Conservation (phyloP, 2,888 invertebrate genomes). For the Helleia helle region DNA sequence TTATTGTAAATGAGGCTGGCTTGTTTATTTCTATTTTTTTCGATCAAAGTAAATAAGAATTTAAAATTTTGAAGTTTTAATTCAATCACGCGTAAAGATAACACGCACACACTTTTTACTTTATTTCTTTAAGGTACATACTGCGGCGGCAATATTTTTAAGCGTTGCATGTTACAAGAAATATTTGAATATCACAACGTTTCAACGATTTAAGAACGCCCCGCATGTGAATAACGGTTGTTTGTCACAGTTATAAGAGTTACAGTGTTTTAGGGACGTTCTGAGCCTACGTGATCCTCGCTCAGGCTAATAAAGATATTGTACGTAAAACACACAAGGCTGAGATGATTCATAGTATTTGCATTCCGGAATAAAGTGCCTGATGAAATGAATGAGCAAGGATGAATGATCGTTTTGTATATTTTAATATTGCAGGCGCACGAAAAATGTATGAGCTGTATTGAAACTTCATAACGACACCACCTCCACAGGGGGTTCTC, state of each 20-base stretch:
- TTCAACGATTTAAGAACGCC: neutral
- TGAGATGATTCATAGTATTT: neutral
- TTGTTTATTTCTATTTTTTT: no score
- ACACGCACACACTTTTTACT: no score
- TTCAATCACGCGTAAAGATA: no score
- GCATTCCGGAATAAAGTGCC: constrained; percentile 1
- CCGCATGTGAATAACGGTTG: constrained; percentile 2
- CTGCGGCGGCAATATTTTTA: neutral
- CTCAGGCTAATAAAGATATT: constrained; percentile 1
- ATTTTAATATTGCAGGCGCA: neutral
- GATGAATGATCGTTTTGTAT: neutral
- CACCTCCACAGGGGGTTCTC: no score
- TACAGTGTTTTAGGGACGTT: neutral
- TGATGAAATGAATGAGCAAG: neutral
- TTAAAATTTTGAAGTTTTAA: no score
- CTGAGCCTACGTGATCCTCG: constrained; percentile 2
- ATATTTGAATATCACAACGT: neutral
- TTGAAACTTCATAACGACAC: no score
- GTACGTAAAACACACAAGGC: constrained; percentile 2
- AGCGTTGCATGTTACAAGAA: neutral
- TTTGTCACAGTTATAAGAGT: constrained; percentile 2
- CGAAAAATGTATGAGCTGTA: no score
- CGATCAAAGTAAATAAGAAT: no score
- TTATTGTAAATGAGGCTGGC: no score
- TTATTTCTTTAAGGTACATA: no score